These are phyloP conservation scores for Urocolius indicus DNA, from an alignment of 2,113 vertebrate species.

Conservation along the genomic window DNA sequence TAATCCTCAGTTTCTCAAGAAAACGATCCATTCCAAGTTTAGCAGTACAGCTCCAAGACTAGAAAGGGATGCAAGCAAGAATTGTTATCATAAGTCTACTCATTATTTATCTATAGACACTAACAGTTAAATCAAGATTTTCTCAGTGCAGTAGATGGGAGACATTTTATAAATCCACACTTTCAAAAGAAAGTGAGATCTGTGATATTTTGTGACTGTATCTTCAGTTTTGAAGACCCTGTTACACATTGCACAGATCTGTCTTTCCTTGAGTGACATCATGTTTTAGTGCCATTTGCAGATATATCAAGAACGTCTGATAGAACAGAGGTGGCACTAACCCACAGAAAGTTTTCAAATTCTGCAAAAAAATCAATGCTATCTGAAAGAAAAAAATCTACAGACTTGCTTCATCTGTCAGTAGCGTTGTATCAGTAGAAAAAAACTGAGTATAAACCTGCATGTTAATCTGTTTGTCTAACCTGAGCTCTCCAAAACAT, in stretches of 20 bases:
- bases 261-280: neutral
- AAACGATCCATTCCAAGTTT: neutral
- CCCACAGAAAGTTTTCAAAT: neutral
- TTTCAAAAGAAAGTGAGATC: neutral
- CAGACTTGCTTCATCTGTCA: neutral
- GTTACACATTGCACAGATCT: neutral
- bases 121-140: neutral
- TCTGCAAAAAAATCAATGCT: neutral
- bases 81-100: neutral
- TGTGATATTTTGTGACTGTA: neutral
- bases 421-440: neutral
- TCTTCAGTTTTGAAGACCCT: neutral
- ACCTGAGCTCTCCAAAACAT: fast-evolving
- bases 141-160: neutral
- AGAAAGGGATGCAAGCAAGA: neutral
- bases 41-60: neutral
- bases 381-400: neutral
- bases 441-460: neutral
- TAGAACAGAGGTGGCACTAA: neutral
- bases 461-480: fast-evolving
- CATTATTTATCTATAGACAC: neutral
- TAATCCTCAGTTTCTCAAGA: neutral
- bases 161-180: neutral
- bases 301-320: neutral
- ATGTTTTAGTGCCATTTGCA: neutral